phyloP scores from a whole-genome alignment of 2,113 vertebrate genomes.

The Oryzias javanicus region DNA sequence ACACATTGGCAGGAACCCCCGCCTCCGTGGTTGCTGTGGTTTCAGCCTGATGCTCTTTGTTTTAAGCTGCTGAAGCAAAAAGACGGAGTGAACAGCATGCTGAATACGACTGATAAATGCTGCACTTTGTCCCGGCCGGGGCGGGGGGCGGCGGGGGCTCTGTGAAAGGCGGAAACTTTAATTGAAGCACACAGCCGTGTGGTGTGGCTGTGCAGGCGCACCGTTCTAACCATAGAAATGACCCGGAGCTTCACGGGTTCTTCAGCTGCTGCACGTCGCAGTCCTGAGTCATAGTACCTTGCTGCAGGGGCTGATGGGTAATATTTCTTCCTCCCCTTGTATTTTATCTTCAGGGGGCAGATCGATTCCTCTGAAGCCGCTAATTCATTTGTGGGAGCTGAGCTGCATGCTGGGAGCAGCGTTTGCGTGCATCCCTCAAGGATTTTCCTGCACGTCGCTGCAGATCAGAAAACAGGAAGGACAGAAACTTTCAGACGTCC shows the following conservation, averaged over 20 bases:
- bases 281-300: slow-evolving; percentile 57
- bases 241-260: background rate
- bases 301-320: slow-evolving; percentile 47
- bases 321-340: slow-evolving; percentile 52
- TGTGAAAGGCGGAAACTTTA: background rate
- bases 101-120: slow-evolving; percentile 19
- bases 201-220: background rate
- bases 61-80: slow-evolving; percentile 59
- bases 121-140: slow-evolving; percentile 1
- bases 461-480: no score
- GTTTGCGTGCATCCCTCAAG: background rate
- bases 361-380: slow-evolving; percentile 57
- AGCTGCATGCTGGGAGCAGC: slow-evolving; percentile 56
- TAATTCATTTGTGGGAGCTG: slow-evolving; percentile 57
- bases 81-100: slow-evolving; percentile 46
- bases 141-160: background rate
- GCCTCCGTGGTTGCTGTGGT: slow-evolving; percentile 46
- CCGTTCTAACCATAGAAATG: no score
- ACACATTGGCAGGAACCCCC: slow-evolving; percentile 21
- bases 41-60: slow-evolving; percentile 66
- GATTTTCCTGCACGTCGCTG: no score
- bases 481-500: no score
- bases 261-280: slow-evolving; percentile 21
- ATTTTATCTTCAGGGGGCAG: slow-evolving; percentile 48
- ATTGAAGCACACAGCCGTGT: slow-evolving; percentile 13